Evolutionary conservation across 2,888 invertebrate genomes (phyloP), one percentile per base, ranked within the genome.

Genomic region (Prosopocoilus inquinatus): DNA sequence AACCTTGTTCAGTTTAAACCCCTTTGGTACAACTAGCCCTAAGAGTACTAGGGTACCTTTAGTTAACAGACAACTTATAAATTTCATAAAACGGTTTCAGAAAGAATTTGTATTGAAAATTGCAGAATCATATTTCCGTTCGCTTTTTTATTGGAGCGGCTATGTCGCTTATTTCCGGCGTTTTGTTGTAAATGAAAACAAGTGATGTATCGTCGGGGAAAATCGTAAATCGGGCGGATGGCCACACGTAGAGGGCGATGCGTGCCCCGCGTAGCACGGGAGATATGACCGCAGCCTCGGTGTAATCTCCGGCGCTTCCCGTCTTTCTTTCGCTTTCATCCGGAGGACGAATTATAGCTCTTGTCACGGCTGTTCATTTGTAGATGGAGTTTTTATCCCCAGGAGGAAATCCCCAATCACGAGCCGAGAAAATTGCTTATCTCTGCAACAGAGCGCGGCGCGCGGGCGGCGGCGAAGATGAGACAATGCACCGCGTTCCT

Each of bases 341-440:
- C 75, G 72, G 72, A 73, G 77, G 79, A 81, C 81, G 81, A 84
- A 84, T 84, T 83, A 84, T 84, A 81, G 82, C 83, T 81, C 83
- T 83, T 83, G 84, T 84, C 84, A 84, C 83, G 84, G 82, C 81
- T 82, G 84, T 84, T 84, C 84, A 84, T 84, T 84, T 84, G 84
- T 83, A 83, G 84, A 84, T 84, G 83, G 84, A 84, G 83, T 83
- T 84, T 82, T 82, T 81, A 81, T 80, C 80, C 83, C 82, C 83
- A 68, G 72, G 82, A 81, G 82, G 78, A 79, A 79, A 80, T 79
- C 82, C 82, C 83, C 84, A 84, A 84, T 84, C 84, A 84, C 82
- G 82, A 83, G 82, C 81, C 81, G 82, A 82, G 83, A 83, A 84
- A 83, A 84, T 84, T 84, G 83, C 84, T 80, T 80, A 80, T 80